Evolutionary conservation across 2,113 vertebrate species (phyloP).

Genomic region (Paraplagusia blochii): DNA sequence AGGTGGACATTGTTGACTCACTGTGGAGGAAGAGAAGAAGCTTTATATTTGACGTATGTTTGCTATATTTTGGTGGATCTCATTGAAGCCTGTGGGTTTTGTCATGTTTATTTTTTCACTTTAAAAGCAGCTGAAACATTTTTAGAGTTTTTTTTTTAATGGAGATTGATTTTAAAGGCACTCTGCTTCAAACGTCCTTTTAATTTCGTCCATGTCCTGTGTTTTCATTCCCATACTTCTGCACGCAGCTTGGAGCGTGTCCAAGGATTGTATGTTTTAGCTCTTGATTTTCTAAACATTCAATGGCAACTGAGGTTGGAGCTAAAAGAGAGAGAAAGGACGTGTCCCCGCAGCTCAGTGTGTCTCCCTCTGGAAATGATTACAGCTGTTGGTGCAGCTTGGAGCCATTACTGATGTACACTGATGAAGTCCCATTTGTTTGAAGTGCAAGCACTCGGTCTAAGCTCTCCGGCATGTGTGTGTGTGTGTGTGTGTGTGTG

Average conservation of each 20-base stretch:
- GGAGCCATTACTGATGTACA: constrained; percentile 84
- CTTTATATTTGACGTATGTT: too few species aligned
- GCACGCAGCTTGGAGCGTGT: constrained; percentile 8
- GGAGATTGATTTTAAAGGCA: too few species aligned
- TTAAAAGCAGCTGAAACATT: too few species aligned
- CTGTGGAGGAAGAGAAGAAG: too few species aligned
- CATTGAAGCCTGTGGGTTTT: too few species aligned
- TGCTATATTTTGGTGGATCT: too few species aligned
- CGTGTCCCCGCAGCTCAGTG: constrained; percentile 10
- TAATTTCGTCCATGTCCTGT: not conserved
- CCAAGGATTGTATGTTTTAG: constrained; percentile 11
- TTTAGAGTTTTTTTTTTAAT: too few species aligned
- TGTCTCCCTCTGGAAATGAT: constrained; percentile 81
- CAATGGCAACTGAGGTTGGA: constrained; percentile 27
- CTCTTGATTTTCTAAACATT: constrained; percentile 32
- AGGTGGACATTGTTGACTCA: too few species aligned
- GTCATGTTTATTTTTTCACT: too few species aligned
- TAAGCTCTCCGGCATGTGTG: constrained; percentile 30
- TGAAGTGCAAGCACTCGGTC: constrained; percentile 74
- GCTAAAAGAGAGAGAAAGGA: constrained; percentile 8
- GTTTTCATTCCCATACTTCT: constrained; percentile 18
- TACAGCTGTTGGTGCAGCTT: constrained; percentile 77
- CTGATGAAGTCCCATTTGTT: constrained; percentile 84
- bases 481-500: constrained; percentile 5
- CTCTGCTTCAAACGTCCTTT: too few species aligned